Percentiles rank a stretch among this genome's conserved stretches.
Conservation (phyloP, 2,113 vertebrate genomes). For the Heterotilapia buettikoferi region DNA sequence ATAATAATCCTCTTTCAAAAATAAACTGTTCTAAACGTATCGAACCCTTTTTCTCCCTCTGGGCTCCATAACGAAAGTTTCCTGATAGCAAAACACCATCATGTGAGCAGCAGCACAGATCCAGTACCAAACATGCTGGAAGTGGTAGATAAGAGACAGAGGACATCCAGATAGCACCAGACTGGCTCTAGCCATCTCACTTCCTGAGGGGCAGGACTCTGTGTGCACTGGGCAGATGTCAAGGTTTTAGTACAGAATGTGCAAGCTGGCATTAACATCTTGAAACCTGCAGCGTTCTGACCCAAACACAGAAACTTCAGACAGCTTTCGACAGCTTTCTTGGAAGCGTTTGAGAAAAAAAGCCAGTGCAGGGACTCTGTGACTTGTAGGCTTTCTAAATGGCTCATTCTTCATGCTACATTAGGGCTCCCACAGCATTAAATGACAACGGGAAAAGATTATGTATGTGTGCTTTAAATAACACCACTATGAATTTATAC, state of each 20-base stretch:
- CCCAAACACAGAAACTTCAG: background rate
- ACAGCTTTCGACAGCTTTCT: background rate
- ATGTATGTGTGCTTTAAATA: slow-evolving; percentile 5
- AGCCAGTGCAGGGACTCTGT: background rate
- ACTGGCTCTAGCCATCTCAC: background rate
- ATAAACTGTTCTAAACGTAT: background rate
- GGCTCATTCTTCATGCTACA: slow-evolving; percentile 2
- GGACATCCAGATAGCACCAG: slow-evolving; percentile 3
- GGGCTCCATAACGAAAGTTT: background rate
- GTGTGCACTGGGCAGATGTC: background rate
- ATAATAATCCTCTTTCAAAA: background rate
- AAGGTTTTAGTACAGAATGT: background rate
- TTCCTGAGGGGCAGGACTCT: slow-evolving; percentile 8
- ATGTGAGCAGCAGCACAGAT: background rate
- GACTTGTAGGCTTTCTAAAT: background rate
- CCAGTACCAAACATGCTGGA: slow-evolving; percentile 24
- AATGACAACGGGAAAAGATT: background rate
- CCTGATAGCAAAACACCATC: background rate
- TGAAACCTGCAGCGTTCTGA: background rate
- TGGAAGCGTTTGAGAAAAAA: background rate
- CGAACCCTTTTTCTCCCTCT: background rate
- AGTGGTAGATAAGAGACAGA: slow-evolving; percentile 50
- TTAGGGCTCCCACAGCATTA: background rate
- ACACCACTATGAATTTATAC: background rate
- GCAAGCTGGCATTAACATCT: background rate